These are phyloP conservation scores for Agriopis marginaria DNA, from an alignment of 2,888 invertebrate species.

Conservation along the genomic window DNA sequence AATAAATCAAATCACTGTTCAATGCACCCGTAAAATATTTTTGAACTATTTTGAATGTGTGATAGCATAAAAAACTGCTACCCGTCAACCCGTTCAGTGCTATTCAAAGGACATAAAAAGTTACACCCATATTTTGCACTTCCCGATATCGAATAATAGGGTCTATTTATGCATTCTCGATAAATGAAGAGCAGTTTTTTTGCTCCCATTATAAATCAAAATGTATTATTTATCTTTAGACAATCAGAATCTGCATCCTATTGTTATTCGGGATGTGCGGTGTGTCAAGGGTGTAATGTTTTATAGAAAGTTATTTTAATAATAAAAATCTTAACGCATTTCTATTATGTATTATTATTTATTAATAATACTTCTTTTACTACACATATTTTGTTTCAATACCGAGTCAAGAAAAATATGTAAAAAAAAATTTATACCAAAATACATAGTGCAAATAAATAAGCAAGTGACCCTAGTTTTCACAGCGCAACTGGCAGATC, in stretches of 20 bases:
- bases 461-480: constrained; percentile 31
- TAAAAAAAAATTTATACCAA: not conserved
- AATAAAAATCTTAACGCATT: not conserved
- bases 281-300: constrained; percentile 86
- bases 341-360: not conserved
- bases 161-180: constrained; percentile 86
- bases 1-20: constrained; percentile 86
- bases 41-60: constrained; percentile 84
- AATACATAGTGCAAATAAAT: constrained; percentile 23
- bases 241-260: constrained; percentile 85
- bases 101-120: constrained; percentile 80
- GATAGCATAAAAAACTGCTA: constrained; percentile 67
- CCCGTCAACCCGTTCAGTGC: constrained; percentile 84
- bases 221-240: constrained; percentile 86
- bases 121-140: constrained; percentile 87
- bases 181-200: constrained; percentile 85
- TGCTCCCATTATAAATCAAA: constrained; percentile 85
- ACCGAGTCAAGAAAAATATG: not conserved
- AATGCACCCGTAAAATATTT: constrained; percentile 85
- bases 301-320: constrained; percentile 67
- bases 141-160: constrained; percentile 84
- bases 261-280: constrained; percentile 84
- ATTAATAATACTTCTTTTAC: not conserved
- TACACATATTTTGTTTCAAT: too few relatives aligned
- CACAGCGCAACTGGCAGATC: constrained; percentile 53